Conservation (phyloP, 1,140 invertebrate species). For the Tenebrio molitor region DNA sequence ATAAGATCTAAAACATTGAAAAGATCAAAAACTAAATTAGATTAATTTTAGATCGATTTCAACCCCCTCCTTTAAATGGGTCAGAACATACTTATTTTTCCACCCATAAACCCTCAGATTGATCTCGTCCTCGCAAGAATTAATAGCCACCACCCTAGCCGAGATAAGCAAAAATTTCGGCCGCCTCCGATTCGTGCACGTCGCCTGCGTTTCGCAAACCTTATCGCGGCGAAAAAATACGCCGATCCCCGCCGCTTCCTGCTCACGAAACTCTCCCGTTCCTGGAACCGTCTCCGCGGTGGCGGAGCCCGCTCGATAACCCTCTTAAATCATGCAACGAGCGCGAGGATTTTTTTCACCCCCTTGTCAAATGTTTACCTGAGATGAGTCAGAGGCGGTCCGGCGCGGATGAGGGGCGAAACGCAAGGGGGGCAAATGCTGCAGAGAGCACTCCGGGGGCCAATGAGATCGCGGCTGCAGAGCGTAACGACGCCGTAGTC, state of each 20-base stretch:
- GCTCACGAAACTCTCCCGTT: conserved; percentile 15
- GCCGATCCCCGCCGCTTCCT: conserved; percentile 17
- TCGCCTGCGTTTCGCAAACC: neutral
- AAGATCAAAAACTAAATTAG: too few relatives aligned
- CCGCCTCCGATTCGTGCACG: conserved; percentile 9
- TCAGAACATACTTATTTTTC: too few relatives aligned
- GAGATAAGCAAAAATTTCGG: too few relatives aligned
- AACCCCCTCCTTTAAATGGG: too few relatives aligned
- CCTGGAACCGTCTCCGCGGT: neutral
- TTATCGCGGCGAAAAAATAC: conserved; percentile 9
- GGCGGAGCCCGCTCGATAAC: conserved; percentile 25
- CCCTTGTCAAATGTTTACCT: conserved; percentile 47
- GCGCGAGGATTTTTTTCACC: conserved; percentile 29
- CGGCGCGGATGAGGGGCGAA: neutral
- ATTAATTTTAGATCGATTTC: too few relatives aligned
- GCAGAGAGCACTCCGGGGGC: conserved; percentile 31
- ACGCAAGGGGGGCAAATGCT: conserved; percentile 22
- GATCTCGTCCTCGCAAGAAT: too few relatives aligned
- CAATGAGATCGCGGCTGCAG: conserved; percentile 45
- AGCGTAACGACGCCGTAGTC: conserved; percentile 39
- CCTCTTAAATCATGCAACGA: conserved; percentile 42
- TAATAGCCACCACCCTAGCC: too few relatives aligned
- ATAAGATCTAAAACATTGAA: too few relatives aligned
- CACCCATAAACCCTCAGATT: too few relatives aligned
- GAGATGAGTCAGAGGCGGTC: conserved; percentile 48